Evolutionary conservation across 2,888 invertebrate species (phyloP).

Genomic region (Ornithoptera alexandrae): DNA sequence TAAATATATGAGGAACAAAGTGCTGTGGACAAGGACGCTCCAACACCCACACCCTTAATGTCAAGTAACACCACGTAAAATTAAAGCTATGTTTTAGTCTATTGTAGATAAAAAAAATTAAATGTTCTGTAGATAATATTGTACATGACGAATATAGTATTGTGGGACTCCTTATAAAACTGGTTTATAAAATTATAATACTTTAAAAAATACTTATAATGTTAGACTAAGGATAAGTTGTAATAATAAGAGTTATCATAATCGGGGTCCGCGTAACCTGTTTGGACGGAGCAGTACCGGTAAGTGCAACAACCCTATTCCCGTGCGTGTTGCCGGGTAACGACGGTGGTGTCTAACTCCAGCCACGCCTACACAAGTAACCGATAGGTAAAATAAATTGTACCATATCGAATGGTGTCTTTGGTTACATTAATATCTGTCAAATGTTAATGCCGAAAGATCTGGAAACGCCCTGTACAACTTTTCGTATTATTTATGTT

Average conservation of each 20-base stretch:
- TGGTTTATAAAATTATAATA: too few species aligned
- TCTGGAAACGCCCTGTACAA: neutral
- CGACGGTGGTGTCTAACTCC: constrained; percentile 9
- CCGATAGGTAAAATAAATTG: constrained; percentile 7
- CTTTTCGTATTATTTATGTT: neutral
- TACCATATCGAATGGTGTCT: neutral
- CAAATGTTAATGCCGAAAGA: neutral
- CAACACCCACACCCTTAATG: too few species aligned
- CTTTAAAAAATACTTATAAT: too few species aligned
- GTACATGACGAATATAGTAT: too few species aligned
- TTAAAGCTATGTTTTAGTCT: too few species aligned
- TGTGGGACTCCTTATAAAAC: too few species aligned
- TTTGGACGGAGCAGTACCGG: constrained; percentile 18
- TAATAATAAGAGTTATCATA: constrained; percentile 3
- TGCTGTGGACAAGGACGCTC: too few species aligned
- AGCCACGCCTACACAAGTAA: constrained; percentile 2
- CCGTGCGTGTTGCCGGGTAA: constrained; percentile 17
- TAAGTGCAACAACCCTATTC: constrained; percentile 30
- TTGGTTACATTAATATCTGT: neutral
- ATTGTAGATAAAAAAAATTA: too few species aligned
- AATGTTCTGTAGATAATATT: too few species aligned
- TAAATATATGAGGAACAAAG: too few species aligned
- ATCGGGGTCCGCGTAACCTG: constrained; percentile 13
- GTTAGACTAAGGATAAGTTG: neutral
- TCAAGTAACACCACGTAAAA: too few species aligned